These are phyloP conservation scores for Buceros bicornis DNA, from an alignment of 2,797 vertebrate species.

Conservation along the genomic window DNA sequence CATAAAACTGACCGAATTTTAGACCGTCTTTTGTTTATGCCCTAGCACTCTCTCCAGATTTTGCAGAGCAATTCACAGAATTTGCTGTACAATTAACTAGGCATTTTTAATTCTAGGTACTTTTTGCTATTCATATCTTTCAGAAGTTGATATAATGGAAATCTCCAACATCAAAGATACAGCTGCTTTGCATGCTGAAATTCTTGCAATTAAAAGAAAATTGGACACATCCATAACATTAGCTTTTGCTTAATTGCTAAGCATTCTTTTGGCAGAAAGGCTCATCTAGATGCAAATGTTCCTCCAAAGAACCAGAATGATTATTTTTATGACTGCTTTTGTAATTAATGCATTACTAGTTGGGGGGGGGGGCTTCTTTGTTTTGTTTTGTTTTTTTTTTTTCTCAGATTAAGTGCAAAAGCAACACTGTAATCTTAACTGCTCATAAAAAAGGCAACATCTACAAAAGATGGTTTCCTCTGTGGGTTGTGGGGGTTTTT, in stretches of 20 bases:
- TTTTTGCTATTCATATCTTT: not conserved
- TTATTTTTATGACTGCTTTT: constrained; percentile 43
- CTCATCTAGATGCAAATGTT: constrained; percentile 36
- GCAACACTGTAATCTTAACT: not conserved
- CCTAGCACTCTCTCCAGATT: not conserved
- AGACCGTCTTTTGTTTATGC: not conserved
- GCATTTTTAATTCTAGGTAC: not conserved
- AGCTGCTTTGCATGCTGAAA: not conserved
- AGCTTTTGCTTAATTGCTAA: constrained; percentile 18
- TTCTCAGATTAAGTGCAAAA: not conserved
- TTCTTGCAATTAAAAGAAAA: constrained; percentile 26
- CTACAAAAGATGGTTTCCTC: not conserved
- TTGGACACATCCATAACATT: not conserved
- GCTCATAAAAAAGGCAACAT: not conserved
- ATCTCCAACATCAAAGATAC: constrained; percentile 28
- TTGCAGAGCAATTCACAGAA: not conserved
- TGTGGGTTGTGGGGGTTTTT: not conserved
- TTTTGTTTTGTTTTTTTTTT: not conserved
- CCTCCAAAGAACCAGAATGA: not conserved
- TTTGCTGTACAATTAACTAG: not conserved
- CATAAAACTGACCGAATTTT: not conserved
- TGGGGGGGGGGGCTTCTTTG: accelerated
- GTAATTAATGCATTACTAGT: not conserved
- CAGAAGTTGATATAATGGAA: not conserved
- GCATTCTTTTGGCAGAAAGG: not conserved